Conservation (phyloP, 1,140 invertebrate genomes). For the Linepithema humile region DNA sequence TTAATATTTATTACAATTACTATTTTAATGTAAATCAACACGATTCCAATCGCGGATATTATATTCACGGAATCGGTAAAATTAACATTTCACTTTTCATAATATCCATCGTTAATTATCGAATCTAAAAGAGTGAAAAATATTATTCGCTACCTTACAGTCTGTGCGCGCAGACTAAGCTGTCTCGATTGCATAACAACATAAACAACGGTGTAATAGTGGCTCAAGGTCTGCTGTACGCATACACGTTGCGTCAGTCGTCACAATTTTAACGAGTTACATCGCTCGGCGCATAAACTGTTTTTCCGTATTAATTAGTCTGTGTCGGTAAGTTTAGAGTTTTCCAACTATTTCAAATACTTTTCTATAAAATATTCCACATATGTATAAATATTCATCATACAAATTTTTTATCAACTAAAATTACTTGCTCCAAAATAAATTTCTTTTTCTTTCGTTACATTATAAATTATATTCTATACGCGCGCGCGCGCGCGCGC, state of each 20-base stretch:
- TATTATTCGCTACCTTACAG: conserved; percentile 72
- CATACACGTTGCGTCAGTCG: conserved; percentile 44
- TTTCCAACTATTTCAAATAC: not conserved
- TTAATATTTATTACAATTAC: not conserved
- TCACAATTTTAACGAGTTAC: conserved; percentile 41
- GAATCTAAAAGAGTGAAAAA: conserved; percentile 23
- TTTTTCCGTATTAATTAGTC: conserved; percentile 35
- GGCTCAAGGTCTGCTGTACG: conserved; percentile 75
- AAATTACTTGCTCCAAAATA: not conserved
- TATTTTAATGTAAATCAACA: not conserved
- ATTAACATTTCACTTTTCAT: not conserved
- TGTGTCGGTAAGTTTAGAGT: not conserved
- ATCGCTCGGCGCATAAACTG: conserved; percentile 33
- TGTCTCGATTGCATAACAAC: conserved; percentile 73
- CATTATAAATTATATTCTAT: not conserved
- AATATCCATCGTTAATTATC: conserved; percentile 5
- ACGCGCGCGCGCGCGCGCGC: too few relatives aligned
- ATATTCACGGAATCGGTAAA: too few relatives aligned
- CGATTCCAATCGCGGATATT: not conserved
- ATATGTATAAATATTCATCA: not conserved
- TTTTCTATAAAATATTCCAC: not conserved
- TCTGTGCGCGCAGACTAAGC: conserved; percentile 66
- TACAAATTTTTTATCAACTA: not conserved
- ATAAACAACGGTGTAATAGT: conserved; percentile 76
- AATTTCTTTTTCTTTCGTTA: not conserved